Conservation (phyloP, 2,888 invertebrate species). For the Protula sp. region DNA sequence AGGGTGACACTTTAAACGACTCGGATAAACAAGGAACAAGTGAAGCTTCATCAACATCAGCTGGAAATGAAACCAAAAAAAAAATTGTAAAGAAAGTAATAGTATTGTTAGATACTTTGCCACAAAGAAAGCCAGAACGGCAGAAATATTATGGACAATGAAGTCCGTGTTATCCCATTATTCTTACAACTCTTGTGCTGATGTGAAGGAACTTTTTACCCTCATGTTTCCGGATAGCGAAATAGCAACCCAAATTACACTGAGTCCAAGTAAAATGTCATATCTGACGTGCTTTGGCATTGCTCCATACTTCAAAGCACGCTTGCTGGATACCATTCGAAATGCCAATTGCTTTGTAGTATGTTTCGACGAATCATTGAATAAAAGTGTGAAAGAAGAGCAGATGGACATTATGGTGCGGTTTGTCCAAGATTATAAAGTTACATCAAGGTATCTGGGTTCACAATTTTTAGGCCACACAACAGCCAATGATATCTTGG, state of each 20-base stretch:
- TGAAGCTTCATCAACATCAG: no score
- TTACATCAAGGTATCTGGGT: not conserved
- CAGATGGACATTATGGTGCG: not conserved
- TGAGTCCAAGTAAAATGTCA: not conserved
- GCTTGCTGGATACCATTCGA: not conserved
- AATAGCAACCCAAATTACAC: not conserved
- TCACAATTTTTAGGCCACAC: not conserved
- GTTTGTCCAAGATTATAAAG: not conserved
- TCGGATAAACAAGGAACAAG: no score
- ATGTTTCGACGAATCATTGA: not conserved
- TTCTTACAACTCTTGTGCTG: not conserved
- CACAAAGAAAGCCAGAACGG: not conserved
- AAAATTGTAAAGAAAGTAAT: no score
- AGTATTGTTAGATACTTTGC: not conserved
- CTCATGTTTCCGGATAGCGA: not conserved
- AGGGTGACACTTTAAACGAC: no score
- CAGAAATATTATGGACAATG: not conserved
- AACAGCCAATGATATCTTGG: not conserved
- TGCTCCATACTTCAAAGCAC: not conserved
- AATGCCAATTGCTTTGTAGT: not conserved
- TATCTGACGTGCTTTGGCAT: not conserved
- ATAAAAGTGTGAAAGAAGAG: not conserved
- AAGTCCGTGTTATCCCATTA: not conserved
- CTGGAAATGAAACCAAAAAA: no score
- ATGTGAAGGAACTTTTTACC: not conserved